These are phyloP conservation scores for Ibycter americanus DNA, from an alignment of 2,797 vertebrate species.

Conservation along the genomic window DNA sequence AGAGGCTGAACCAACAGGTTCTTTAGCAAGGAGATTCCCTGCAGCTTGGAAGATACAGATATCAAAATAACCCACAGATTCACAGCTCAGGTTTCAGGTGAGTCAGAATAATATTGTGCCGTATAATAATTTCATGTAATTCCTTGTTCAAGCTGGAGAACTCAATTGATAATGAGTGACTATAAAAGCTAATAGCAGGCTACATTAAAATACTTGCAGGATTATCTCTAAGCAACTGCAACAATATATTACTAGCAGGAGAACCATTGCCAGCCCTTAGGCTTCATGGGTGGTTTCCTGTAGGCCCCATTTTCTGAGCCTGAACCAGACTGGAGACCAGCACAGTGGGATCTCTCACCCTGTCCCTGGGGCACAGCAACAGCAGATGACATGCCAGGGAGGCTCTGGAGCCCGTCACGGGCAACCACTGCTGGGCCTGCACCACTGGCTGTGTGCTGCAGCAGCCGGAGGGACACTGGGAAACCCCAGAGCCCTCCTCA, in stretches of 20 bases:
- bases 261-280: background rate
- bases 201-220: background rate
- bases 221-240: slow-evolving; percentile 2
- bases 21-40: slow-evolving; percentile 25
- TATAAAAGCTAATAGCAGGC: slow-evolving; percentile 42
- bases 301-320: background rate
- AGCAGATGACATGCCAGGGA: background rate
- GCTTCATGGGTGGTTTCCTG: background rate
- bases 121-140: background rate
- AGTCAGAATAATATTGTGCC: background rate
- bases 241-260: background rate
- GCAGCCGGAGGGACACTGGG: rapidly evolving
- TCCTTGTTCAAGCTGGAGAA: background rate
- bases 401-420: rapidly evolving
- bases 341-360: background rate
- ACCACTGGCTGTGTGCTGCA: background rate
- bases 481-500: background rate
- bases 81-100: background rate
- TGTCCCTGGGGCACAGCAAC: rapidly evolving
- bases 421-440: background rate
- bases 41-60: slow-evolving; percentile 17
- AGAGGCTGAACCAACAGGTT: slow-evolving; percentile 55
- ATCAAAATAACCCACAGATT: slow-evolving; percentile 37
- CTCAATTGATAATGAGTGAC: slow-evolving; percentile 25
- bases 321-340: background rate